Percentiles rank a stretch among this genome's conserved stretches.
phyloP scores from a whole-genome alignment of 1,140 invertebrate genomes.

The Leucophenga varia region DNA sequence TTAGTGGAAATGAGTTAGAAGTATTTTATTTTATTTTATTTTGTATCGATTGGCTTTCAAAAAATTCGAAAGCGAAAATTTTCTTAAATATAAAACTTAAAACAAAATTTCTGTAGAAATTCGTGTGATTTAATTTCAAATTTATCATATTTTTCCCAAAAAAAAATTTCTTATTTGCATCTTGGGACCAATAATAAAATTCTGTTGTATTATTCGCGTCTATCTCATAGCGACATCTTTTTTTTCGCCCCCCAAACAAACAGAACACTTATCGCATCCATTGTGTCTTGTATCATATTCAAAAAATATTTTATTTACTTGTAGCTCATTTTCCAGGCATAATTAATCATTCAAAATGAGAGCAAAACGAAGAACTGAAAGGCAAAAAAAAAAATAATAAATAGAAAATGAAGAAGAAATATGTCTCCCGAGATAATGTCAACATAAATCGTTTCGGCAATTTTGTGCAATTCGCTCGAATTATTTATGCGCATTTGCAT shows the following conservation, averaged over 20 bases:
- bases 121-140: too few relatives aligned
- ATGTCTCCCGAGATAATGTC: too few relatives aligned
- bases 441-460: too few relatives aligned
- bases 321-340: not conserved
- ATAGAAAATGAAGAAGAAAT: constrained; percentile 8
- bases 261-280: constrained; percentile 24
- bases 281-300: constrained; percentile 30
- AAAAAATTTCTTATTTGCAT: too few relatives aligned
- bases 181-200: too few relatives aligned
- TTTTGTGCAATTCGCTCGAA: too few relatives aligned
- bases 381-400: constrained; percentile 1
- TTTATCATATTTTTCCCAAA: too few relatives aligned
- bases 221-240: too few relatives aligned
- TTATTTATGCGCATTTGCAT: too few relatives aligned
- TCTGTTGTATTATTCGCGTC: too few relatives aligned
- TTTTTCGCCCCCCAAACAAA: constrained; percentile 9
- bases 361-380: constrained; percentile 3
- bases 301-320: not conserved
- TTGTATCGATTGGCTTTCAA: not conserved
- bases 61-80: not conserved
- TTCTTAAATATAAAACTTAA: not conserved
- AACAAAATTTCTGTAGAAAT: too few relatives aligned
- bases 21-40: constrained; percentile 2
- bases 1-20: not conserved
- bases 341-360: too few relatives aligned